These are phyloP conservation scores for Stenoptilia bipunctidactyla DNA, from an alignment of 2,888 invertebrate genomes.

Conservation along the genomic window DNA sequence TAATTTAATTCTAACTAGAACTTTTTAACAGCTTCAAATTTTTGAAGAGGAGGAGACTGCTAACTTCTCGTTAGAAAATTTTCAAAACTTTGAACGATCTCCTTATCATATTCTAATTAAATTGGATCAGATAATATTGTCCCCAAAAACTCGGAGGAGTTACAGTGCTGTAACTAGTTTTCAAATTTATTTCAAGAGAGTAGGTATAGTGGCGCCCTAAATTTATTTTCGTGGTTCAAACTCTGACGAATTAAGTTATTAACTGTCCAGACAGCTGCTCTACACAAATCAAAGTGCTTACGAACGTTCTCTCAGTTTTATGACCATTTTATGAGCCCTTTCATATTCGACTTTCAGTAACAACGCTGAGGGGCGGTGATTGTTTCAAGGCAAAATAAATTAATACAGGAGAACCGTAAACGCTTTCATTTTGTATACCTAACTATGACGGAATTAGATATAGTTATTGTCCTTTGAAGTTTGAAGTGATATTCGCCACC, in stretches of 20 bases:
- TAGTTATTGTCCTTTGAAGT: slow-evolving; percentile 55
- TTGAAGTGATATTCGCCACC: slow-evolving; percentile 29
- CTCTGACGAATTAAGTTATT: slow-evolving; percentile 71
- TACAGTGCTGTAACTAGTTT: too few species aligned
- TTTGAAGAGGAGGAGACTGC: too few species aligned
- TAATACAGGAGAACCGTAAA: slow-evolving; percentile 50
- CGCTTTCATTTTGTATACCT: slow-evolving; percentile 42
- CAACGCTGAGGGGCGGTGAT: slow-evolving; percentile 35
- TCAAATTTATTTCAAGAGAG: too few species aligned
- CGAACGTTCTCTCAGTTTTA: slow-evolving; percentile 49
- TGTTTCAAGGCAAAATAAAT: slow-evolving; percentile 61
- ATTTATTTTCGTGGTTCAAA: slow-evolving; percentile 54
- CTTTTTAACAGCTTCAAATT: too few species aligned
- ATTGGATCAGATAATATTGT: too few species aligned
- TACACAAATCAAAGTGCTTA: slow-evolving; percentile 65
- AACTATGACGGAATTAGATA: slow-evolving; percentile 31
- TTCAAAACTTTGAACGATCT: too few species aligned
- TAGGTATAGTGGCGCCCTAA: slow-evolving; percentile 32
- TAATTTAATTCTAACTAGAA: too few species aligned
- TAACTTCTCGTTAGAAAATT: too few species aligned
- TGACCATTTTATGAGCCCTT: slow-evolving; percentile 57
- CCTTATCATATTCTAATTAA: too few species aligned
- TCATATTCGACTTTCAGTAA: slow-evolving; percentile 58
- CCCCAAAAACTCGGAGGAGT: too few species aligned
- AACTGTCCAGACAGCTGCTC: slow-evolving; percentile 63